Evolutionary conservation across 2,888 invertebrate species (phyloP).

Genomic region (Pandemis corylana): DNA sequence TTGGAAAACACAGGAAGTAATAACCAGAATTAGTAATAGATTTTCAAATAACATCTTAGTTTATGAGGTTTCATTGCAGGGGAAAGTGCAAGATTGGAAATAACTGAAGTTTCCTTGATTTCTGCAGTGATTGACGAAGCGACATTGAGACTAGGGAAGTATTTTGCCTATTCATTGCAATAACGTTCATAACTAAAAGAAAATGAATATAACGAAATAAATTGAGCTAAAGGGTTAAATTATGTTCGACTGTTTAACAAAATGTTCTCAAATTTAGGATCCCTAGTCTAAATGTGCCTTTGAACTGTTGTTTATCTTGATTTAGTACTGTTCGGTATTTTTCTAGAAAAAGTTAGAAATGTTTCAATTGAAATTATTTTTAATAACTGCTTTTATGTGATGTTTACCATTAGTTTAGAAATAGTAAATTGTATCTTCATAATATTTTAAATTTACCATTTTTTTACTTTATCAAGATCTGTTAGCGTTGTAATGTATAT

Average conservation of each 20-base stretch:
- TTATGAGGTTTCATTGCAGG: conserved; percentile 23
- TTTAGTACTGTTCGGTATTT: conserved; percentile 1
- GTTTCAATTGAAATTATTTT: conserved; percentile 27
- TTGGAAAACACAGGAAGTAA: conserved; percentile 32
- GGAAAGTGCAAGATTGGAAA: conserved; percentile 29
- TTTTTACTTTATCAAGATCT: conserved; percentile 65
- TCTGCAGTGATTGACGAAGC: neutral
- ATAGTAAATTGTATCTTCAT: conserved; percentile 44
- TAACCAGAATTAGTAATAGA: conserved; percentile 20
- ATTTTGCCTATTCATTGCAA: neutral
- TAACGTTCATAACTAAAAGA: neutral
- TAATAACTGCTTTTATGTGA: conserved; percentile 57
- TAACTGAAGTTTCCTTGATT: neutral
- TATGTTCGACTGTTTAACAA: neutral
- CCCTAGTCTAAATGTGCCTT: neutral
- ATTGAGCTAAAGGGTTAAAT: neutral
- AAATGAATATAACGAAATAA: neutral
- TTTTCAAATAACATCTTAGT: conserved; percentile 12
- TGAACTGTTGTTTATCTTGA: conserved; percentile 17
- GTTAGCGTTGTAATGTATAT: conserved; percentile 68
- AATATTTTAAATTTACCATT: conserved; percentile 46
- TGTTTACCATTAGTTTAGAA: conserved; percentile 73
- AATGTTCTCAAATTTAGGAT: neutral
- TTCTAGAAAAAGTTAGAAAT: neutral
- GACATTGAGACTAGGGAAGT: neutral